phyloP scores from a whole-genome alignment of 2,888 invertebrate genomes.

The Drosophila neutralis region DNA sequence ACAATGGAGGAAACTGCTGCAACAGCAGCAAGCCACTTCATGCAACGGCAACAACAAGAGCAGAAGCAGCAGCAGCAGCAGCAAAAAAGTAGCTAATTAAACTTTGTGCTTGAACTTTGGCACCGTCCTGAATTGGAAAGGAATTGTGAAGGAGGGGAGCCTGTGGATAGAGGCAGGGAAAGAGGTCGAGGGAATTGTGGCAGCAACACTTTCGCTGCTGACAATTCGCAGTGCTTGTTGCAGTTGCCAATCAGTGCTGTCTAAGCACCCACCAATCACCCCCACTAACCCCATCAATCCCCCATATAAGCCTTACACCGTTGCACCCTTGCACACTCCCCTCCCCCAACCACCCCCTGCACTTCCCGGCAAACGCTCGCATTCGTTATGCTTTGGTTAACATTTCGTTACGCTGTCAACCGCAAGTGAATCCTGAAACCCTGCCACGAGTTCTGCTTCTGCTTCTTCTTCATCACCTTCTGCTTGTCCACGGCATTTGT shows the following conservation, averaged over 20 bases:
- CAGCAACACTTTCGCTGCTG: conserved; percentile 70
- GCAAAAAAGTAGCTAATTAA: conserved; percentile 75
- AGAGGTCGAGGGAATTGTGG: background rate
- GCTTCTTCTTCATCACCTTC: conserved; percentile 8
- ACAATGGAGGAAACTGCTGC: conserved; percentile 62
- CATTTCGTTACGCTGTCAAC: conserved; percentile 79
- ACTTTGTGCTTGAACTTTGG: conserved; percentile 77
- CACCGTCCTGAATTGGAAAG: conserved; percentile 18
- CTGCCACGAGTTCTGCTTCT: conserved; percentile 29
- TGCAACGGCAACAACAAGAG: conserved; percentile 26
- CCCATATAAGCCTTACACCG: background rate
- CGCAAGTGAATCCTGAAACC: conserved; percentile 55
- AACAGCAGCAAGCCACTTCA: conserved; percentile 58
- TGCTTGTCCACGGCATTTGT: conserved; percentile 23
- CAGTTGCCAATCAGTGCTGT: conserved; percentile 33
- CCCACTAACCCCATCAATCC: background rate
- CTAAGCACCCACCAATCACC: conserved; percentile 1
- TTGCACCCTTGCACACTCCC: background rate
- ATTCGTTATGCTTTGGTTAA: conserved; percentile 77
- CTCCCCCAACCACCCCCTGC: background rate
- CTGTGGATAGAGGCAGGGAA: background rate
- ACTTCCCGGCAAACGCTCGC: conserved; percentile 19
- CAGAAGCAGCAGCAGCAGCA: conserved; percentile 12
- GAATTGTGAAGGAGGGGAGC: background rate
- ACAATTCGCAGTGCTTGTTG: conserved; percentile 4